These are phyloP conservation scores for Gavialis gangeticus DNA, from an alignment of 2,113 vertebrate species.

Conservation along the genomic window DNA sequence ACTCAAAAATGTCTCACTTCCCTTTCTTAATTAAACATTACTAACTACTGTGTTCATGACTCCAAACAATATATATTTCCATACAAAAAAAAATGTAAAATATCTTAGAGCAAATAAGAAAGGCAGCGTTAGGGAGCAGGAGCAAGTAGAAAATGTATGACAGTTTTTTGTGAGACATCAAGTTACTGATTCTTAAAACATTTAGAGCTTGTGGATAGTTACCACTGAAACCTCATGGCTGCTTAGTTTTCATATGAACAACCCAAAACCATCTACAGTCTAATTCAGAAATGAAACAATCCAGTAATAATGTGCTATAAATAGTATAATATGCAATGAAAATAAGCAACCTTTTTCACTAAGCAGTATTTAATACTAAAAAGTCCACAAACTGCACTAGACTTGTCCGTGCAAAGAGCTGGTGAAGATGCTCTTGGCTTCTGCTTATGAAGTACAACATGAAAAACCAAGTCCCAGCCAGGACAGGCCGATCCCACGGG, in stretches of 20 bases:
- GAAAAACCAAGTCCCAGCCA: not conserved
- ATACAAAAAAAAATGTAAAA: not conserved
- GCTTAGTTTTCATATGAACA: not conserved
- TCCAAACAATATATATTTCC: not conserved
- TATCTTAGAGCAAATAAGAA: not conserved
- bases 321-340: not conserved
- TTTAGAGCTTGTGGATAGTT: accelerated
- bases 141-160: not conserved
- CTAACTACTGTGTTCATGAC: not conserved
- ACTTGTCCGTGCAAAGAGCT: not conserved
- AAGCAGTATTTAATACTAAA: not conserved
- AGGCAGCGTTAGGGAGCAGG: not conserved
- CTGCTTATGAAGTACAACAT: not conserved
- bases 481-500: not conserved
- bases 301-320: not conserved
- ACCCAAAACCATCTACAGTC: not conserved
- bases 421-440: not conserved
- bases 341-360: not conserved
- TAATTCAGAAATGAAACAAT: not conserved
- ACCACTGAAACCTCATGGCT: not conserved
- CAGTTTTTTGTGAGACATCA: not conserved
- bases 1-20: not conserved
- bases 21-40: not conserved
- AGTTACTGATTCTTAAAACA: accelerated
- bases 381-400: not conserved